These are phyloP conservation scores for Lemur catta DNA, from an alignment of 2,797 vertebrate genomes.

Conservation along the genomic window DNA sequence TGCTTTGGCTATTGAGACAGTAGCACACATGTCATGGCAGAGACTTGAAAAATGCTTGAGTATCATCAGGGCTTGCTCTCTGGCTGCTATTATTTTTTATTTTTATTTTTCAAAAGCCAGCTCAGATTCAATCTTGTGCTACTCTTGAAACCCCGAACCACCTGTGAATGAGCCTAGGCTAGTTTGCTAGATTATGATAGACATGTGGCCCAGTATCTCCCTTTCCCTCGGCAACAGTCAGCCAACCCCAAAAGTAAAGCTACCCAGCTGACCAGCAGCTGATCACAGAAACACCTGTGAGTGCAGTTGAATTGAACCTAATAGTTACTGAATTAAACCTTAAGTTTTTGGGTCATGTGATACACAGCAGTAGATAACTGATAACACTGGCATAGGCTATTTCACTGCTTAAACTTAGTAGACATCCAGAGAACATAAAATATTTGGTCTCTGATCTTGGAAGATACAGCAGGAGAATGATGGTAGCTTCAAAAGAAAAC, in stretches of 20 bases:
- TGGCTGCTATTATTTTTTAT: neutral
- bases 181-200: neutral
- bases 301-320: neutral
- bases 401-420: slow-evolving; percentile 8
- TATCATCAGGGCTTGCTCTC: neutral
- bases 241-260: neutral
- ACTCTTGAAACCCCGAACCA: neutral
- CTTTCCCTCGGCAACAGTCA: neutral
- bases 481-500: neutral
- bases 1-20: neutral
- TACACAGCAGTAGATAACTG: neutral
- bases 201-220: neutral
- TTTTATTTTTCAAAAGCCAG: no score
- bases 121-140: neutral
- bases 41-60: neutral
- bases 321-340: slow-evolving; percentile 1
- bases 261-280: neutral
- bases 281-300: neutral
- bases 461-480: neutral
- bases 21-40: neutral
- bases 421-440: neutral
- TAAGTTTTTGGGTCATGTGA: neutral
- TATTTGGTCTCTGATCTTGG: neutral
- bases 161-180: neutral
- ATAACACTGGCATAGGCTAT: neutral